Evolutionary conservation across 2,888 invertebrate species (phyloP).

Genomic region (Scelioninae gen. 1): DNA sequence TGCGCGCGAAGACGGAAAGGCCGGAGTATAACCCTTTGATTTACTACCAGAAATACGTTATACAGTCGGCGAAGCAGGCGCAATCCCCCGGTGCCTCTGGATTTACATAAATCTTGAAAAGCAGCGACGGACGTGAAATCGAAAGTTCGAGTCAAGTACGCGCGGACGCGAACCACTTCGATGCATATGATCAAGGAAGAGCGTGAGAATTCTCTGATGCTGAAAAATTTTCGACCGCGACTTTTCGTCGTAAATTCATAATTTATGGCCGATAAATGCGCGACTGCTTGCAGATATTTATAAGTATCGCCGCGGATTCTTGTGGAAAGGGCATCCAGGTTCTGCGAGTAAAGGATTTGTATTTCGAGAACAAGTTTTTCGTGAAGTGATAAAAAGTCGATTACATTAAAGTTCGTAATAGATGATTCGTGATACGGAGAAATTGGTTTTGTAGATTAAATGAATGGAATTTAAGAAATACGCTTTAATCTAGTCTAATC

Average conservation of each 20-base stretch:
- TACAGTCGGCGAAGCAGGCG: conserved; percentile 51
- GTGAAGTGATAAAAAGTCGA: conserved; percentile 26
- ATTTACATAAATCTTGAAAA: conserved; percentile 81
- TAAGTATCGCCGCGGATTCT: conserved; percentile 11
- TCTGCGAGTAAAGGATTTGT: too few species aligned
- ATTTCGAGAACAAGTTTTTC: conserved; percentile 40
- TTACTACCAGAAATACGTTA: conserved; percentile 79
- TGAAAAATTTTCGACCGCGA: conserved; percentile 39
- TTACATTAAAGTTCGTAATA: conserved; percentile 14
- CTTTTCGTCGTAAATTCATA: conserved; percentile 63
- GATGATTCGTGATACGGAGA: conserved; percentile 3
- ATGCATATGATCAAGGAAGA: conserved; percentile 59
- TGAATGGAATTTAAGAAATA: too few species aligned
- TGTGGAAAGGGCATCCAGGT: conserved; percentile 3
- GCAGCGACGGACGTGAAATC: conserved; percentile 79
- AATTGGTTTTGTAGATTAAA: neutral
- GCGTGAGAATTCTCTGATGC: conserved; percentile 56
- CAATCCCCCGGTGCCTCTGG: conserved; percentile 72
- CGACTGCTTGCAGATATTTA: conserved; percentile 38
- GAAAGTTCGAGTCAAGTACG: conserved; percentile 77
- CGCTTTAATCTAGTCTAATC: too few species aligned
- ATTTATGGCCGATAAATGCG: conserved; percentile 54
- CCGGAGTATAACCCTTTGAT: conserved; percentile 79
- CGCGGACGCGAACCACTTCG: conserved; percentile 37
- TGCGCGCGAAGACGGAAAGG: conserved; percentile 20